Conservation (phyloP, 2,888 invertebrate genomes). For the Micoletzkya japonica region DNA sequence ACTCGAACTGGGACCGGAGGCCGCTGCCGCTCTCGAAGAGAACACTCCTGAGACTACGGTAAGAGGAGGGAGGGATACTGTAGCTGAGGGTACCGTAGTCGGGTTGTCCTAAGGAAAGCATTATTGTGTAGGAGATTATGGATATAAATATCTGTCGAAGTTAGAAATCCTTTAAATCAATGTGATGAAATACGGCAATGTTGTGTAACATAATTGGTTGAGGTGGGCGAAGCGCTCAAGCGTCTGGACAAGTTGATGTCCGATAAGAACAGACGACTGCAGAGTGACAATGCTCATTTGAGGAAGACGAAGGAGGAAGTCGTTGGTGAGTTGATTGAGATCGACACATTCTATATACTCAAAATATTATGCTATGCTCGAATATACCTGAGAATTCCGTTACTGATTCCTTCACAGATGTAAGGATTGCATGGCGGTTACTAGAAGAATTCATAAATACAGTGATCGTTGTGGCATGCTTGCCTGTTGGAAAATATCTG, state of each 20-base stretch:
- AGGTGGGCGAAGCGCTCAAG: constrained; percentile 69
- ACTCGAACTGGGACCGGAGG: constrained; percentile 47
- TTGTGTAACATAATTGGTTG: constrained; percentile 62
- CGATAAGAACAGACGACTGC: constrained; percentile 77
- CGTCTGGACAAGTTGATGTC: constrained; percentile 77
- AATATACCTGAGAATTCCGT: background rate
- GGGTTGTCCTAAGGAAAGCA: too few relatives aligned
- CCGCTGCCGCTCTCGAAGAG: constrained; percentile 31
- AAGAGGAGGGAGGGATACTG: background rate
- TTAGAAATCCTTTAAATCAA: too few relatives aligned
- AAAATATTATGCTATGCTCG: too few relatives aligned
- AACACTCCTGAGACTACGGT: constrained; percentile 26
- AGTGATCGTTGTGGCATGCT: too few relatives aligned
- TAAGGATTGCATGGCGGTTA: too few relatives aligned
- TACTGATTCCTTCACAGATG: too few relatives aligned
- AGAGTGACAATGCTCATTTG: constrained; percentile 70
- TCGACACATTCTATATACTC: background rate
- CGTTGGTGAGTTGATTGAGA: constrained; percentile 11
- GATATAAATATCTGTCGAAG: too few relatives aligned
- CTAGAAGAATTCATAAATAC: too few relatives aligned
- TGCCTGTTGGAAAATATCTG: too few relatives aligned
- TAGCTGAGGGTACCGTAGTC: too few relatives aligned
- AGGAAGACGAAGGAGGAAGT: constrained; percentile 65
- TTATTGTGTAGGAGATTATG: too few relatives aligned
- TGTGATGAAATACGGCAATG: constrained; percentile 1